These are phyloP conservation scores for Chiloscyllium plagiosum DNA, from an alignment of 2,113 vertebrate species.

Conservation along the genomic window DNA sequence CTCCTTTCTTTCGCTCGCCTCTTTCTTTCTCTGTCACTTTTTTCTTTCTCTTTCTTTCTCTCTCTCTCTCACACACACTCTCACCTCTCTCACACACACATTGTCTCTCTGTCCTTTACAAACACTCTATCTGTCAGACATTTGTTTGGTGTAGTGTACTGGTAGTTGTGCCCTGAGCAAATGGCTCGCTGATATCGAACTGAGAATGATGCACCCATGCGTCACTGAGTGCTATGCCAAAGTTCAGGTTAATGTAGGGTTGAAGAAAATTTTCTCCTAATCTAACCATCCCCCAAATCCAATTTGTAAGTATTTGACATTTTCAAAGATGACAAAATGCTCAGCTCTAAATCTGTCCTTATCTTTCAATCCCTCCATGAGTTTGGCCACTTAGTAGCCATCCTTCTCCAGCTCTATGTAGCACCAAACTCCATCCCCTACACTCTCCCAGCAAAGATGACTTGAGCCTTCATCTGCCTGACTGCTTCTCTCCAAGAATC, in stretches of 20 bases:
- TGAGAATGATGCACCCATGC: background rate
- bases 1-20: background rate
- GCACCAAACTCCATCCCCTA: too few relatives aligned
- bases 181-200: background rate
- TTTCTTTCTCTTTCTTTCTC: background rate
- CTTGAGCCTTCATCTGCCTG: background rate
- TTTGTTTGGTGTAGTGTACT: background rate
- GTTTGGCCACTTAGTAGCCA: too few relatives aligned
- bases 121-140: background rate
- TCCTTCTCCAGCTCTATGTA: too few relatives aligned
- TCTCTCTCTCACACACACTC: background rate
- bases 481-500: background rate
- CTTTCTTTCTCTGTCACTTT: background rate
- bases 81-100: background rate
- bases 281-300: background rate
- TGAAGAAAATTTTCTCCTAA: background rate
- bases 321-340: background rate
- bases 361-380: background rate
- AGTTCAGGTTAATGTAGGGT: background rate
- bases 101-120: too few relatives aligned
- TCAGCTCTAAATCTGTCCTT: background rate
- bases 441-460: background rate
- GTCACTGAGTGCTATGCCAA: background rate
- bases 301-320: background rate
- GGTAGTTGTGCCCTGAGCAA: background rate